phyloP scores from a whole-genome alignment of 1,140 invertebrate species.

The Drosophila ercepeae region DNA sequence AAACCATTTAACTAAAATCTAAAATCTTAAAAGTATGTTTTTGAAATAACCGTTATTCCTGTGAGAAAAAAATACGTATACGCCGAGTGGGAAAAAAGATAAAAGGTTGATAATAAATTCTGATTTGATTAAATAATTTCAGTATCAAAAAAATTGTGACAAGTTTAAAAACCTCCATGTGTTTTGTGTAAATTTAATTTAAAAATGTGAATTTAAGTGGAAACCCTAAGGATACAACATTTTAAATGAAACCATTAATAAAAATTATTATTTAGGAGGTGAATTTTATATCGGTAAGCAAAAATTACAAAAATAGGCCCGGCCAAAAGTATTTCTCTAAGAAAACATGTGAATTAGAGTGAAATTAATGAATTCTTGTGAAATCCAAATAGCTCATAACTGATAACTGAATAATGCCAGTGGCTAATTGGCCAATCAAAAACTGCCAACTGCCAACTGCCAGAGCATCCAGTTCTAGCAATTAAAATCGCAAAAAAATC shows the following conservation, averaged over 20 bases:
- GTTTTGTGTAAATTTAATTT: neutral
- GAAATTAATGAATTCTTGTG: neutral
- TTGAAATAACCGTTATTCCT: no score
- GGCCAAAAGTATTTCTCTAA: neutral
- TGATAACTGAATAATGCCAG: constrained; percentile 41
- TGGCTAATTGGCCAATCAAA: constrained; percentile 76
- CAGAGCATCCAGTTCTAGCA: constrained; percentile 52
- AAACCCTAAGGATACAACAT: neutral
- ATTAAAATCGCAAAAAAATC: constrained; percentile 58
- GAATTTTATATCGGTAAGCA: neutral
- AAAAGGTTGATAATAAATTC: no score
- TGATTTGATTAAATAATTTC: no score
- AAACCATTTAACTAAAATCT: no score
- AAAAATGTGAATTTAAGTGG: neutral
- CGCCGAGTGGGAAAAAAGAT: no score
- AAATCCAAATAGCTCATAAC: constrained; percentile 29
- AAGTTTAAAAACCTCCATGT: neutral
- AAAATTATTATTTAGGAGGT: neutral
- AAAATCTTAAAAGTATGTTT: no score
- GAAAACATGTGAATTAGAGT: neutral
- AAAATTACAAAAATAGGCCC: neutral
- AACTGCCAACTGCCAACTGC: constrained; percentile 74
- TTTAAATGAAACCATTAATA: neutral
- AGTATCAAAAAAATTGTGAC: neutral
- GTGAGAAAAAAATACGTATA: neutral